Evolutionary conservation across 2,797 vertebrate genomes (phyloP), one percentile per base, ranked within the genome.

Genomic region (Melanotaenia maccullochi): DNA sequence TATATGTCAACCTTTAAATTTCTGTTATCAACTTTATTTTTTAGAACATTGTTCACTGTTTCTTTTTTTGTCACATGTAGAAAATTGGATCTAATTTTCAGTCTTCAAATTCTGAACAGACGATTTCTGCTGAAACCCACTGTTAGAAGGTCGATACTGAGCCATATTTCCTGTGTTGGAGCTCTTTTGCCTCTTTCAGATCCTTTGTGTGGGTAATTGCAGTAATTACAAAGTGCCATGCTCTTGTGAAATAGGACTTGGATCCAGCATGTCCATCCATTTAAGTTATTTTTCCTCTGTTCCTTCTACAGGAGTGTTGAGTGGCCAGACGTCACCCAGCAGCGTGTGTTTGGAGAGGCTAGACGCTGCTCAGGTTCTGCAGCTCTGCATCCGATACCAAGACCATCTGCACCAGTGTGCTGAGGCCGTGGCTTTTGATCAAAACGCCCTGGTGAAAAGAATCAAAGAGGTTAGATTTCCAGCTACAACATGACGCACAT

Each of bases 341-440:
- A 98, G 90, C 0, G 59, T 96, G 62, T 97, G 95, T 66, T 77
- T 99, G 90, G 97, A 99, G 85, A 95, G 96, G 72, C 83, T 99
- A 87, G 98, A 99, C 58, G 91, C 96, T 0, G 93, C 95, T 74
- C 97, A 99, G 89, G 96, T 99, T 71, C 89, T 99, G 68, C 97
- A 99, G 89, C 94, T 99, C 36, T 99, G 97, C 54, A 80, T 97
- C 22, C 95, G 98, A 0, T 99, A 99, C 86, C 98, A 99, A 82
- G 96, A 97, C 30, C 98, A 99, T 67, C 94, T 99, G 0, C 97
- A 98, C 64, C 98, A 99, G 91, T 99, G 98, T 3, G 97, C 97
- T 0, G 97, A 99, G 89, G 98, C 98, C 0, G 98, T 99, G 36
- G 95, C 97, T 75, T 99, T 99, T 5, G 98, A 99, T 87, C 98